Evolutionary conservation across 2,888 invertebrate genomes (phyloP).

Genomic region (Lycophotia porphyrea): DNA sequence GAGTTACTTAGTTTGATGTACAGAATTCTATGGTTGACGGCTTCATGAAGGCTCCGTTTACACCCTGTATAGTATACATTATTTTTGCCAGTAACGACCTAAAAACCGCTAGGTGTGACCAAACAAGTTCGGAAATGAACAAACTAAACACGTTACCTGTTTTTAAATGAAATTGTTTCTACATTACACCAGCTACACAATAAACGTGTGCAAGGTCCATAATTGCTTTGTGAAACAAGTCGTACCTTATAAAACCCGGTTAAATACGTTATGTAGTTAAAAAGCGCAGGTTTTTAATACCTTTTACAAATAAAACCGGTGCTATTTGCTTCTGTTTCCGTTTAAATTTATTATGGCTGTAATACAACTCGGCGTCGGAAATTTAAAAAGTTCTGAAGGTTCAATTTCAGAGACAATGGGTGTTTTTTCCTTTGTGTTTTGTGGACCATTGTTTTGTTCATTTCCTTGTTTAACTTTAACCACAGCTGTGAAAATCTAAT

Average conservation of each 20-base stretch:
- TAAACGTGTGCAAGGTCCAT: constrained; percentile 1
- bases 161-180: not conserved
- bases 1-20: too few relatives aligned
- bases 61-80: not conserved
- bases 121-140: not conserved
- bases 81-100: not conserved
- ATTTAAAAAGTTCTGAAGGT: constrained; percentile 38
- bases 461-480: not conserved
- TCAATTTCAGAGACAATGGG: constrained; percentile 29
- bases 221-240: constrained; percentile 12
- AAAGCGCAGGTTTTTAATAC: constrained; percentile 30
- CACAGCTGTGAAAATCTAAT: not conserved
- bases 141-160: not conserved
- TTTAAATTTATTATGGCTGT: constrained; percentile 49
- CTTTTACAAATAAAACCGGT: constrained; percentile 25
- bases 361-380: constrained; percentile 18
- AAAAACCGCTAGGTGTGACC: not conserved
- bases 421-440: constrained; percentile 6
- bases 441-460: constrained; percentile 14
- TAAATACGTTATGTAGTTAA: constrained; percentile 27
- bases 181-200: constrained; percentile 4
- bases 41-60: too few relatives aligned
- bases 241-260: not conserved
- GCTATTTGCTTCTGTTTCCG: constrained; percentile 40
- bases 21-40: too few relatives aligned